Conservation (phyloP, 2,888 invertebrate genomes). For the Ypsolopha sequella region DNA sequence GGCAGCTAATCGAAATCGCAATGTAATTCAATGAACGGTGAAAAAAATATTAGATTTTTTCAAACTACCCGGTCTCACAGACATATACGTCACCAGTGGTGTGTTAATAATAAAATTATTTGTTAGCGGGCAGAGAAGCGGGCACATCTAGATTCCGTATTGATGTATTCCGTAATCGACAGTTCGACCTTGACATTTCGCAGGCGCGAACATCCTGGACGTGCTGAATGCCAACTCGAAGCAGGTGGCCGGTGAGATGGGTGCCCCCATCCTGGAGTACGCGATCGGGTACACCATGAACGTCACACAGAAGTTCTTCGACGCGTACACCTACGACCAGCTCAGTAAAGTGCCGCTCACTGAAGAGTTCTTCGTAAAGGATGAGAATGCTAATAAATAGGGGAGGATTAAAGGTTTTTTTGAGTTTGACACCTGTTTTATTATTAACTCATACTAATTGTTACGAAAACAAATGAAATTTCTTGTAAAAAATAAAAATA, state of each 20-base stretch:
- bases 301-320: constrained; percentile 57
- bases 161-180: too few relatives aligned
- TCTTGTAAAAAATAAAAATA: too few relatives aligned
- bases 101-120: too few relatives aligned
- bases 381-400: constrained; percentile 10
- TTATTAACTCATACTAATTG: not conserved
- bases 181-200: constrained; percentile 11
- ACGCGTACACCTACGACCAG: constrained; percentile 56
- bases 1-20: too few relatives aligned
- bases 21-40: too few relatives aligned
- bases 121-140: too few relatives aligned
- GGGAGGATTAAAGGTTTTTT: not conserved
- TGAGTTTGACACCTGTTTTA: not conserved
- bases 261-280: constrained; percentile 58
- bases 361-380: constrained; percentile 55
- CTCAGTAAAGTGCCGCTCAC: constrained; percentile 47
- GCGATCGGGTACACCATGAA: constrained; percentile 63
- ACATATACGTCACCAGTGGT: too few relatives aligned
- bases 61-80: too few relatives aligned
- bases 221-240: constrained; percentile 56
- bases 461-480: not conserved
- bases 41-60: too few relatives aligned
- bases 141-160: too few relatives aligned
- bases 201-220: constrained; percentile 53
- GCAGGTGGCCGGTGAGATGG: constrained; percentile 55